Evolutionary conservation across 2,113 vertebrate genomes (phyloP), one percentile per base, ranked within the genome.

Genomic region (Colius striatus): DNA sequence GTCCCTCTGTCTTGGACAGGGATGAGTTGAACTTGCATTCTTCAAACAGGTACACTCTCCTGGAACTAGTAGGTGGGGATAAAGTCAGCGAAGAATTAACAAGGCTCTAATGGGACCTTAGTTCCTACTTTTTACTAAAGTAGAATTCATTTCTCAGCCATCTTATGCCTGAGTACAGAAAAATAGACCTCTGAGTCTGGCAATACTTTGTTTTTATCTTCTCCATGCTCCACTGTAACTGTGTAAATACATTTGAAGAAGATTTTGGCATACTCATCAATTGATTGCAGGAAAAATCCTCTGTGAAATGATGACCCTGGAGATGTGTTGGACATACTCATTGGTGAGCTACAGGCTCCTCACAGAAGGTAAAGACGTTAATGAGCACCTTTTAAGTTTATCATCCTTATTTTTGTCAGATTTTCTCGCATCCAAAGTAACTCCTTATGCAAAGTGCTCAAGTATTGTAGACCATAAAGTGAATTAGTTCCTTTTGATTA

Each of bases 211-310:
- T 25, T 74, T 66, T 43, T 41, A 16, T 23, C n/a, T 36, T 83
- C 36, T 43, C n/a, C 0, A 0, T 26, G 45, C 68, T 60, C 36
- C 30, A 8, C 30, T 43, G 0, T 32, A 32, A 41, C 51, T 3
- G 25, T 26, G 41, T 21, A 57, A 77, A 58, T 51, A 13, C 30
- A n/a, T 47, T 62, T 79, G 41, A 19, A 51, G 29, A 58, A 36
- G 89, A 13, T 27, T 54, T 63, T 1, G 12, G 14, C 21, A 9
- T 32, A 43, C 53, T 57, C 26, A 8, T 16, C 26, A 29, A 3
- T 5, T 51, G 87, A 72, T 43, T 65, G 67, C 50, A 57, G 57
- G 53, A 26, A n/a, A 79, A 41, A 74, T 17, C 58, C 53, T 38
- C 73, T 10, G 26, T 0, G 1, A 65, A 68, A 4, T 6, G 16